Evolutionary conservation across 1,140 invertebrate genomes (phyloP), one percentile per base, ranked within the genome.

Genomic region (Drosophila paulistorum): DNA sequence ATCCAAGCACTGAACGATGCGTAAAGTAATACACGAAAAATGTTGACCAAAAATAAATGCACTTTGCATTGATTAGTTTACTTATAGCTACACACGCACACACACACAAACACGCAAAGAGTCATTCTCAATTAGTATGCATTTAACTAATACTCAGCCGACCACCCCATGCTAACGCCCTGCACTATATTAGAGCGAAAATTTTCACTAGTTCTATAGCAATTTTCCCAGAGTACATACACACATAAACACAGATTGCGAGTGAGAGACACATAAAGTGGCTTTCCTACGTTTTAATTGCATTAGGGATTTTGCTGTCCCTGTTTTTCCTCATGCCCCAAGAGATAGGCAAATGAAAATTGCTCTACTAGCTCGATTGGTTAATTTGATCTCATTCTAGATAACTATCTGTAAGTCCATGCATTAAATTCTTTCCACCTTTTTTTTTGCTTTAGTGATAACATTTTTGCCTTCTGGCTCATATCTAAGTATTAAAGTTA

Each of bases 31-130:
- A 59, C 26, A 23, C 54, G 20, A 54, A 33, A 30, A 69, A 75
- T 30, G 57, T 30, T 61, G 73, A 42, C 42, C 58, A 60, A 70
- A 61, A 70, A 65, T 67, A 64, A 71, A 71, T 77, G 67, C 74
- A 77, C 68, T 77, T 37, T 65, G 51, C 75, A 71, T 73, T 78
- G 76, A 78, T 78, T 79, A 78, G 76, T 78, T 78, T 78, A 68
- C 64, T 65, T 64, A 68, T 68, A 23, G 60, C 68, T 51, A 68
- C 20, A 57, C 42, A 41, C 35, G 55, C 37, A 13, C 37, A 39
- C 37, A 11, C 37, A 13, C 37, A 39, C 11, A 39, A 42, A 63
- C 68, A 54, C 41, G 11, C n/a, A 37, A 45, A 51, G 7, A 48
- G 45, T 51, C 45, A 51, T 41, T 64, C 68, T 42, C 41, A 72